Conservation (phyloP, 2,113 vertebrate genomes). For the Verasper variegatus region DNA sequence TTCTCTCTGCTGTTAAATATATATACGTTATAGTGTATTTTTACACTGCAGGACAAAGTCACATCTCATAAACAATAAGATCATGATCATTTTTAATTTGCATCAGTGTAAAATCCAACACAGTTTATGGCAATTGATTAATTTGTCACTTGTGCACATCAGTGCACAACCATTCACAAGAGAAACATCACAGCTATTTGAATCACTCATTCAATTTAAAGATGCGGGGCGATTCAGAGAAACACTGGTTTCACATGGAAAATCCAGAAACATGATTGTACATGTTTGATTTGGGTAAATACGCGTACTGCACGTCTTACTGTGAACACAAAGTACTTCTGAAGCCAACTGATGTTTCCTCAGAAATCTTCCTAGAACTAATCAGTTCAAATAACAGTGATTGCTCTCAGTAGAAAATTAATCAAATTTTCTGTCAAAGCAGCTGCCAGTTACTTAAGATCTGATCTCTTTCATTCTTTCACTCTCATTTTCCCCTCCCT, state of each 20-base stretch:
- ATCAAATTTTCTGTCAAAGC: constrained; percentile 82
- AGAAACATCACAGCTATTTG: background rate
- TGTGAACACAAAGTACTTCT: constrained; percentile 58
- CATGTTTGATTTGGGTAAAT: constrained; percentile 59
- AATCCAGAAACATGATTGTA: constrained; percentile 31
- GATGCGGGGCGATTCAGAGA: background rate
- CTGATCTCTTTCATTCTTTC: constrained; percentile 75
- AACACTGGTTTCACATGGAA: constrained; percentile 26
- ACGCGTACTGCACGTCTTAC: constrained; percentile 43
- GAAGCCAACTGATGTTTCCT: constrained; percentile 58
- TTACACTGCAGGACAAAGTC: background rate
- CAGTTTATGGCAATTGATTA: background rate
- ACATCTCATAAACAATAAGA: background rate
- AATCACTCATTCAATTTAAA: background rate
- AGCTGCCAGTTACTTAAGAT: constrained; percentile 82
- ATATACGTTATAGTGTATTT: background rate
- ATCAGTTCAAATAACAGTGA: constrained; percentile 83
- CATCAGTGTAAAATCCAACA: background rate
- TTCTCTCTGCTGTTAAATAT: background rate
- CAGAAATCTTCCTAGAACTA: constrained; percentile 69
- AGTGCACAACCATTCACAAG: background rate
- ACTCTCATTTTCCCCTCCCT: constrained; percentile 53
- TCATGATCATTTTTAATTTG: background rate
- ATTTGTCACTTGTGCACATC: background rate
- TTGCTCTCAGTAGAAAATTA: constrained; percentile 82